Conservation (phyloP, 2,888 invertebrate species). For the Lacanobia oleracea region DNA sequence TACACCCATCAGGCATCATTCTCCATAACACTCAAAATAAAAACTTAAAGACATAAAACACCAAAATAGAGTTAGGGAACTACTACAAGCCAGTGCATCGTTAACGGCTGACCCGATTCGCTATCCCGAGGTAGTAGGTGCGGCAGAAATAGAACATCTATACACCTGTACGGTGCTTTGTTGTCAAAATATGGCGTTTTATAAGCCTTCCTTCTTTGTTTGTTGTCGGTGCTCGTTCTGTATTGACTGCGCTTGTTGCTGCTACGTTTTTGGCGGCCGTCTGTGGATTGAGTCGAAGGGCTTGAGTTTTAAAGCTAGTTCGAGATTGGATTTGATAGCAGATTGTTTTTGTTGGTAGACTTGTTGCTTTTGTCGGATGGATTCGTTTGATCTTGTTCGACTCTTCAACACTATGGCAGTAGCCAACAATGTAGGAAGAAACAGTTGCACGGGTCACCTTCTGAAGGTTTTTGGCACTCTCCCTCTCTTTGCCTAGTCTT, state of each 20-base stretch:
- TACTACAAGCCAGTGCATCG: conserved; percentile 55
- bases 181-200: conserved; percentile 59
- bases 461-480: neutral
- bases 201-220: conserved; percentile 36
- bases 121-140: conserved; percentile 55
- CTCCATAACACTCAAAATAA: conserved; percentile 39
- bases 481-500: neutral
- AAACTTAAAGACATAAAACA: conserved; percentile 58
- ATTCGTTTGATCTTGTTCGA: neutral
- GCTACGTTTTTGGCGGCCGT: conserved; percentile 4
- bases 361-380: neutral
- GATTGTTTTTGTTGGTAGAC: neutral
- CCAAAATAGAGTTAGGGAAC: conserved; percentile 61
- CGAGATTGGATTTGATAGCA: neutral
- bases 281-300: neutral
- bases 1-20: neutral
- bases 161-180: conserved; percentile 60
- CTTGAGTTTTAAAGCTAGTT: neutral
- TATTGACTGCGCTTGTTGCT: conserved; percentile 17
- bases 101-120: conserved; percentile 65
- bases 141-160: conserved; percentile 60
- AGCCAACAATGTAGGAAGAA: neutral
- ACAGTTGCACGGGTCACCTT: neutral
- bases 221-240: conserved; percentile 24
- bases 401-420: neutral